These are phyloP conservation scores for Dipodomys stephensi DNA, from an alignment of 2,113 vertebrate species.

Conservation along the genomic window DNA sequence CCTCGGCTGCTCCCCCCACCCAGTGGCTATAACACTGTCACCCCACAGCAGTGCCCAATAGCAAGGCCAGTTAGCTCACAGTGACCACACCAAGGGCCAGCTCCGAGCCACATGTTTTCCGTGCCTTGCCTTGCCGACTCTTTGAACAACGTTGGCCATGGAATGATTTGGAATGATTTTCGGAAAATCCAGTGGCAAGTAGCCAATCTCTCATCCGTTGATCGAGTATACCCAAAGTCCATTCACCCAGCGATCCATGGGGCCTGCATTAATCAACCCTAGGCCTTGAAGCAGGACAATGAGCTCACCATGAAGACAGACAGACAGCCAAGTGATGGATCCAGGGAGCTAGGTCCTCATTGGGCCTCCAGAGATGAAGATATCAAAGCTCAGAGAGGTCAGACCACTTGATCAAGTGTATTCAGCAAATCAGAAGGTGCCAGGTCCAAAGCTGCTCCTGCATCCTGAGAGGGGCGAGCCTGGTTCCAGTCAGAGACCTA, in stretches of 20 bases:
- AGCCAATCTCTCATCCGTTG: constrained; percentile 49
- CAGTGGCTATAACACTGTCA: not conserved
- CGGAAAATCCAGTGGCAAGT: constrained; percentile 63
- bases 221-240: constrained; percentile 28
- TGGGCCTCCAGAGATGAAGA: not conserved
- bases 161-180: constrained; percentile 43
- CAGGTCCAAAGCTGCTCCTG: too few species aligned
- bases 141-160: constrained; percentile 11
- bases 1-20: not conserved
- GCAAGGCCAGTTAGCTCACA: not conserved
- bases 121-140: constrained; percentile 37
- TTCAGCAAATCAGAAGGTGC: not conserved
- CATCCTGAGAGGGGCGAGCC: too few species aligned
- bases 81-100: not conserved
- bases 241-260: not conserved
- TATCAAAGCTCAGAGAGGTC: not conserved
- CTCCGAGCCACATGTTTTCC: not conserved
- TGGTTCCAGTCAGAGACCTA: too few species aligned
- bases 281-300: not conserved
- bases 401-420: not conserved
- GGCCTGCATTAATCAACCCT: not conserved
- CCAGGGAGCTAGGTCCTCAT: not conserved
- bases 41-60: fast-evolving
- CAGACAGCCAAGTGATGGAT: too few species aligned
- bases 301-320: not conserved